These are phyloP conservation scores for Heterochromis multidens DNA, from an alignment of 2,113 vertebrate genomes.

Conservation along the genomic window DNA sequence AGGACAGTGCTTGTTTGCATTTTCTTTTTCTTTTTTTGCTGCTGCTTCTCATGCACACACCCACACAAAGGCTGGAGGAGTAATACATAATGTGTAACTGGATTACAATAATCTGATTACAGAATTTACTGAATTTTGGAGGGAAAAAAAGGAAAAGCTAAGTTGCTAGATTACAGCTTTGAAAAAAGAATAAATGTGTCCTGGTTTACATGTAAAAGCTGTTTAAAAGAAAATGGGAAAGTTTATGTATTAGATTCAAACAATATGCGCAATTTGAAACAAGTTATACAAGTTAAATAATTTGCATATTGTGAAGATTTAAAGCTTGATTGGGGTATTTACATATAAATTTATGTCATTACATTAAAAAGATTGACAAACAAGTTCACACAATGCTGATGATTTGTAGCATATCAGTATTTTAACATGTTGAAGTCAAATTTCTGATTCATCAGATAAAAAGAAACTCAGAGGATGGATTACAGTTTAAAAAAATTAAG, in stretches of 20 bases:
- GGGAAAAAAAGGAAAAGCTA: background rate
- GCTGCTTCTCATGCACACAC: constrained; percentile 20
- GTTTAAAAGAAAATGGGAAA: background rate
- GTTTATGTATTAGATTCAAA: background rate
- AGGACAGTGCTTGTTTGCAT: constrained; percentile 23
- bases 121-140: constrained; percentile 41
- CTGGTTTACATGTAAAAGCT: constrained; percentile 23
- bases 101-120: constrained; percentile 71
- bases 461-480: too few species aligned
- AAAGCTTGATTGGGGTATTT: background rate
- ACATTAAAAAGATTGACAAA: background rate
- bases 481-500: background rate
- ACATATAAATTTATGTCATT: background rate
- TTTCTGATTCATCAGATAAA: too few species aligned
- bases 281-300: background rate
- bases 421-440: too few species aligned
- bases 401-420: background rate
- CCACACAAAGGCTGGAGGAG: constrained; percentile 55
- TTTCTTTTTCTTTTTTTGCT: background rate
- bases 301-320: background rate
- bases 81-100: constrained; percentile 55
- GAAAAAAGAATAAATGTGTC: background rate
- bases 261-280: background rate
- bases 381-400: background rate
- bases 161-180: constrained; percentile 46